Evolutionary conservation across 2,113 vertebrate species (phyloP), one percentile per base, ranked within the genome.

Genomic region (Aphyosemion australe): DNA sequence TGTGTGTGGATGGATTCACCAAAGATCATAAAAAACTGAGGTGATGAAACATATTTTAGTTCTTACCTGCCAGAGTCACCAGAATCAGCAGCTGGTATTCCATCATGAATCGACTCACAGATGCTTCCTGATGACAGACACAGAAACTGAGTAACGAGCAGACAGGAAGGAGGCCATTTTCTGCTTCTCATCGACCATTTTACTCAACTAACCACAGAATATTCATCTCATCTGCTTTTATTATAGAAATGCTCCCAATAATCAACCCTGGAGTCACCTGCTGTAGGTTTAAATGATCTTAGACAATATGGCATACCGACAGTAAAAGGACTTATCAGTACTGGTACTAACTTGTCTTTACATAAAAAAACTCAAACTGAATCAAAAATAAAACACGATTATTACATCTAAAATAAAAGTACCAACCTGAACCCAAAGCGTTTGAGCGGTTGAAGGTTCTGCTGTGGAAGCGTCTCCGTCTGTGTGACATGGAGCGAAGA

Each of bases 111-210:
- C 15, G 1, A 1, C 37, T 54, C 20, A 19, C 57, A 20, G 12
- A 45, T 54, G 43, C 47, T 59, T 63, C 65, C 34, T 26, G 68
- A 6, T 18, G 50, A 59, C 53, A 69, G 34, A 43, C 3, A 21
- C 10, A 72, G 45, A 77, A 5, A 19, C 32, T 61, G 21, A 71
- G 0, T 34, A 37, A 49, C n/a, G 0, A 47, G 50, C 19, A 50
- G 34, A 41, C 0, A 56, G 79, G 66, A 89, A 76, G 73, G 32
- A 0, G 57, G 72, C 84, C 83, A 89, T 89, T 84, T 89, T 85
- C 61, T 80, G 13, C 55, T 31, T 14, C 2, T 0, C 0, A 26
- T 60, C 84, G n/a, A 74, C 86, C 87, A 89, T 89, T 88, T 88
- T 85, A 81, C 46, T 65, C 8, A 1, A 2, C 13, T 60, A 12